Conservation (phyloP, 2,888 invertebrate species). For the Perizoma affinitatum region DNA sequence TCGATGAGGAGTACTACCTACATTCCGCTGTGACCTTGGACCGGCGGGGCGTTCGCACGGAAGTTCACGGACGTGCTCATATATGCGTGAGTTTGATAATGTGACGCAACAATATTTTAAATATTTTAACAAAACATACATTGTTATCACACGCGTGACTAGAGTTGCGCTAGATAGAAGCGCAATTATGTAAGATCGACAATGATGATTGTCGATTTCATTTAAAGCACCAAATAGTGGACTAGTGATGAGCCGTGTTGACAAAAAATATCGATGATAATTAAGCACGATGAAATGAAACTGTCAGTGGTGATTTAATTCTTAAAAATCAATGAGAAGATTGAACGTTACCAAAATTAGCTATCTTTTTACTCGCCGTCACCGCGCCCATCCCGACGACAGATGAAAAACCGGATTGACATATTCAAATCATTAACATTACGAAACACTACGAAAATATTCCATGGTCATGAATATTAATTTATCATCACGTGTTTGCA, state of each 20-base stretch:
- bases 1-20: constrained; percentile 55
- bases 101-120: constrained; percentile 40
- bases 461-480: constrained; percentile 33
- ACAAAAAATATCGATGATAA: neutral
- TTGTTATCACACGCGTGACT: constrained; percentile 29
- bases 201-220: constrained; percentile 8
- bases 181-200: constrained; percentile 25
- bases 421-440: constrained; percentile 35
- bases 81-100: constrained; percentile 42
- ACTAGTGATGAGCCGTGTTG: constrained; percentile 1
- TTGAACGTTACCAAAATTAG: constrained; percentile 43
- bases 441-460: constrained; percentile 35
- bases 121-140: constrained; percentile 25
- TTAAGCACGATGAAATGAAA: neutral
- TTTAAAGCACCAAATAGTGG: neutral
- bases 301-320: neutral
- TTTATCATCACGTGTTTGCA: constrained; percentile 31
- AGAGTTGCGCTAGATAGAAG: constrained; percentile 21
- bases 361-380: constrained; percentile 44
- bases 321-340: constrained; percentile 43
- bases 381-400: constrained; percentile 49
- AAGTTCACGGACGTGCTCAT: constrained; percentile 75
- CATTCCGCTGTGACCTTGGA: constrained; percentile 70
- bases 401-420: constrained; percentile 46
- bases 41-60: constrained; percentile 59